A percentile compares a stretch with the other conserved stretches of the same genome.
Conservation (phyloP, 2,113 vertebrate species). For the Muscicapa adusta region DNA sequence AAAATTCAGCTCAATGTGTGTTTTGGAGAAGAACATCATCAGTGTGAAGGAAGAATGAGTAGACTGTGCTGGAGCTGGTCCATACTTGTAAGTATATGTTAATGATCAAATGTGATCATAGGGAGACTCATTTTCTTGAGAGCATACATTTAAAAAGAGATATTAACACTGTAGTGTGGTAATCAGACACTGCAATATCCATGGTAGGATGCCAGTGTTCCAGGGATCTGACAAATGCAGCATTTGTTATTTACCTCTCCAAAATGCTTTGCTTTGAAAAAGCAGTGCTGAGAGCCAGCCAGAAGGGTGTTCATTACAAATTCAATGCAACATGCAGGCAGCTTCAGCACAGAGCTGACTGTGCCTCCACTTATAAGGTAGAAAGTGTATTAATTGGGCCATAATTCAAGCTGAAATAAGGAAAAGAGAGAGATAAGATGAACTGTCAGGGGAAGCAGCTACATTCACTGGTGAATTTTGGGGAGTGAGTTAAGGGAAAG, state of each 20-base stretch:
- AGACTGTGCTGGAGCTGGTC: neutral
- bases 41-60: neutral
- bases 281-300: neutral
- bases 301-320: neutral
- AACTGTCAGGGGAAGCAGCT: neutral
- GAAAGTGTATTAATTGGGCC: constrained; percentile 16
- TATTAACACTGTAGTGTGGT: neutral
- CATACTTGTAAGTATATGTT: neutral
- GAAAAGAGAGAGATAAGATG: neutral
- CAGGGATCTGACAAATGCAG: neutral
- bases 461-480: neutral
- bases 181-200: neutral
- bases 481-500: neutral
- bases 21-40: neutral
- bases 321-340: neutral
- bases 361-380: neutral
- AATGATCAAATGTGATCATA: neutral
- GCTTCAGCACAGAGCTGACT: neutral
- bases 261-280: neutral
- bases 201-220: neutral
- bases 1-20: neutral
- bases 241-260: constrained; percentile 21
- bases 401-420: constrained; percentile 37
- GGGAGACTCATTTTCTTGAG: constrained; percentile 1
- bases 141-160: neutral